These are phyloP conservation scores for Ia io DNA, from an alignment of 2,113 vertebrate species.

Conservation along the genomic window DNA sequence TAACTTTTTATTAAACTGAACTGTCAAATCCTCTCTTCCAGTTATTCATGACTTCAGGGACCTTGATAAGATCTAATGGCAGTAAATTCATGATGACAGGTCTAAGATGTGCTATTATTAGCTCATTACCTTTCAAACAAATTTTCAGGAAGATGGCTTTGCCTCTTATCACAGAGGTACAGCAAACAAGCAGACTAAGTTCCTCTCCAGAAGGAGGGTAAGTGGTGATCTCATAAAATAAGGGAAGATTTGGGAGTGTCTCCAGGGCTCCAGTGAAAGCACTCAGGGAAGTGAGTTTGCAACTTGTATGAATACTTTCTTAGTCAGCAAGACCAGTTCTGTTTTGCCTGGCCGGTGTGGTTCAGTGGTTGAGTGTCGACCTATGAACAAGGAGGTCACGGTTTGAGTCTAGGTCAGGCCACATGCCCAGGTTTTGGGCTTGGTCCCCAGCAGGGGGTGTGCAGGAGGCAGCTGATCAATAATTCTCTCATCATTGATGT, in stretches of 20 bases:
- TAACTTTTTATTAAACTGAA: not conserved
- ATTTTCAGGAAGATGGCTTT: not conserved
- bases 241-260: not conserved
- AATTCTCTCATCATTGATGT: no score
- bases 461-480: no score
- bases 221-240: not conserved
- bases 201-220: not conserved
- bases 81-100: not conserved
- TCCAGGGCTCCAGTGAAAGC: not conserved
- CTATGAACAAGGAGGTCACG: no score
- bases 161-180: not conserved
- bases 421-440: no score
- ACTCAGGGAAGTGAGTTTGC: not conserved
- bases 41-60: not conserved
- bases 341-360: not conserved
- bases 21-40: not conserved
- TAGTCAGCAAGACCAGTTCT: not conserved
- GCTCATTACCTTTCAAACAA: not conserved
- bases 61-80: not conserved
- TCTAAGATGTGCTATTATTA: conserved; percentile 1
- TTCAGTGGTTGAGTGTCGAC: no score
- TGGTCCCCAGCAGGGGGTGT: no score
- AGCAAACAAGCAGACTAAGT: not conserved
- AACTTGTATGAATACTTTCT: not conserved
- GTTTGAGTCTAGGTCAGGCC: no score